These are phyloP conservation scores for Todiramphus chloris DNA, from an alignment of 2,113 vertebrate genomes.

Conservation along the genomic window DNA sequence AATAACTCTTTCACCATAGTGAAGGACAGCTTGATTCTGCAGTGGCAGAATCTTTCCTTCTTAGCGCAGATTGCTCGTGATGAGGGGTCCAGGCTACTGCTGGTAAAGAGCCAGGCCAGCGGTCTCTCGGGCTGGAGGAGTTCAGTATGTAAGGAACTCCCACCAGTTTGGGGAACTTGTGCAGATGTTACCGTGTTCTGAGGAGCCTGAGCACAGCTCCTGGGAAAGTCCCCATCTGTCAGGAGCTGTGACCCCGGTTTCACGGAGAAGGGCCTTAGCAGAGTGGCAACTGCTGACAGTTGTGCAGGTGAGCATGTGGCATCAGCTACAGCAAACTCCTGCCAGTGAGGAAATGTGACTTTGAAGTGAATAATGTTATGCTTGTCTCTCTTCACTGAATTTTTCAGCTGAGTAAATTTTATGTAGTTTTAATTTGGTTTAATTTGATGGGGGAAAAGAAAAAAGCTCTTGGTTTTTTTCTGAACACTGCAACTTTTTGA, in stretches of 20 bases:
- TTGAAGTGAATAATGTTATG: neutral
- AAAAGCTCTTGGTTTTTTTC: neutral
- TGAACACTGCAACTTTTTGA: neutral
- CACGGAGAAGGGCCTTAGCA: neutral
- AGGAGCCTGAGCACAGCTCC: neutral
- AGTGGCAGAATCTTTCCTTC: neutral
- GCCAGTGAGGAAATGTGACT: neutral
- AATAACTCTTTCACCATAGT: neutral
- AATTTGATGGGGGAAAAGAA: neutral
- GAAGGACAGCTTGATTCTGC: neutral
- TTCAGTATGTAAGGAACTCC: neutral
- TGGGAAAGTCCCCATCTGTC: neutral
- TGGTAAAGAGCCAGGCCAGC: neutral
- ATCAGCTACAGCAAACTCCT: neutral
- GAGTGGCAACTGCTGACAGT: neutral
- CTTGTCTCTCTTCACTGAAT: neutral
- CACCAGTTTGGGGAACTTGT: neutral
- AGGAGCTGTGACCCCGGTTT: neutral
- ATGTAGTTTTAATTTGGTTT: neutral
- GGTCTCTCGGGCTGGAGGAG: neutral
- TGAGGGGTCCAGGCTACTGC: neutral
- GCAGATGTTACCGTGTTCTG: neutral
- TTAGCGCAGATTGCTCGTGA: neutral
- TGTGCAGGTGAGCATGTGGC: neutral
- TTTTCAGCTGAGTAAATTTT: neutral